phyloP scores from a whole-genome alignment of 2,113 vertebrate species.

The Oophaga pumilio region DNA sequence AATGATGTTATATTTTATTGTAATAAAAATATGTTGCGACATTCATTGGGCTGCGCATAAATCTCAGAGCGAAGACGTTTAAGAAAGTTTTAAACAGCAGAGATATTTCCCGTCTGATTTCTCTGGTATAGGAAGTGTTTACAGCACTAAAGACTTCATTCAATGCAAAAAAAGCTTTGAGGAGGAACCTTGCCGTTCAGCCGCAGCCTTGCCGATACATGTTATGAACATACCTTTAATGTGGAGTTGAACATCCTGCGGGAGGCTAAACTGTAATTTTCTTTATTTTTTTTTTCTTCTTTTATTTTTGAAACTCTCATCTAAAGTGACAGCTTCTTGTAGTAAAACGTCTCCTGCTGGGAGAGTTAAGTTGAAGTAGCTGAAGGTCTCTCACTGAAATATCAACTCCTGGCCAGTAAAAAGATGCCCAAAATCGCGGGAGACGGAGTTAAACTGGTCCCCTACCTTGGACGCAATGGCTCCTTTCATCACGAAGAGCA shows the following conservation, averaged over 20 bases:
- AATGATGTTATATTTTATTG: not conserved
- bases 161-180: slow-evolving; percentile 84
- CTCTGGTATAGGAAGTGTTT: slow-evolving; percentile 70
- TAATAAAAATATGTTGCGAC: no score
- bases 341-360: slow-evolving; percentile 85
- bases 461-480: slow-evolving; percentile 86
- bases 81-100: slow-evolving; percentile 12
- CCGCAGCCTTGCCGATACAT: slow-evolving; percentile 81
- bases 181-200: slow-evolving; percentile 77
- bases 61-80: not conserved
- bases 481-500: slow-evolving; percentile 88
- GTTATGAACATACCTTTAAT: slow-evolving; percentile 85
- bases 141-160: slow-evolving; percentile 84
- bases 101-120: slow-evolving; percentile 13
- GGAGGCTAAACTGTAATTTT: slow-evolving; percentile 88
- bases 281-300: slow-evolving; percentile 79
- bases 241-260: slow-evolving; percentile 79
- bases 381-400: slow-evolving; percentile 87
- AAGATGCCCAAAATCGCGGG: slow-evolving; percentile 86
- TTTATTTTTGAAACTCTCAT: slow-evolving; percentile 89
- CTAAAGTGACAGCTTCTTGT: slow-evolving; percentile 86
- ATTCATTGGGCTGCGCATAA: not conserved
- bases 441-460: slow-evolving; percentile 87
- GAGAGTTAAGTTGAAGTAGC: slow-evolving; percentile 88
- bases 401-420: slow-evolving; percentile 87